phyloP scores from a whole-genome alignment of 2,888 invertebrate genomes.

The Quadroppia sp. region DNA sequence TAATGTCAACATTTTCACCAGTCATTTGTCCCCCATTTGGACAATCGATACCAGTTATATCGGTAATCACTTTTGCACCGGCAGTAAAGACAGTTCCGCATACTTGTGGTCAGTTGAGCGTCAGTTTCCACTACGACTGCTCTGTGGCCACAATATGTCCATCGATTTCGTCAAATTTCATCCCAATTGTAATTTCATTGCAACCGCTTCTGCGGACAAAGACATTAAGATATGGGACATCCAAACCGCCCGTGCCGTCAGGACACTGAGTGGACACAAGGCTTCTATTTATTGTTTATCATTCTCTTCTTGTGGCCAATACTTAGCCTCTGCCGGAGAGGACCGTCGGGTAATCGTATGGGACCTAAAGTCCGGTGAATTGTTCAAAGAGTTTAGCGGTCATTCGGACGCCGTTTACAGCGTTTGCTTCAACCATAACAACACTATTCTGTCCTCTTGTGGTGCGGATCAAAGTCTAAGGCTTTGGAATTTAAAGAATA shows the following conservation, averaged over 20 bases:
- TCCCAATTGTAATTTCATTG: conserved; percentile 82
- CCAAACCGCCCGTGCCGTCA: conserved; percentile 69
- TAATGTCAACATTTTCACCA: conserved; percentile 68
- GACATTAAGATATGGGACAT: conserved; percentile 82
- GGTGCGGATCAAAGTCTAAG: conserved; percentile 64
- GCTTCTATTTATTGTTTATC: conserved; percentile 69
- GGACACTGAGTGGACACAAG: conserved; percentile 73
- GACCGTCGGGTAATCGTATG: conserved; percentile 68
- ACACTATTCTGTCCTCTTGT: conserved; percentile 64
- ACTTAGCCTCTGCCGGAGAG: conserved; percentile 75
- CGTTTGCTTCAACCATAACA: conserved; percentile 62
- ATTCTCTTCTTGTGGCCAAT: conserved; percentile 78
- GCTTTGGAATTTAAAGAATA: conserved; percentile 59
- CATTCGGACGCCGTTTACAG: conserved; percentile 63
- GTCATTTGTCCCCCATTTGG: conserved; percentile 87
- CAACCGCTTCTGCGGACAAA: conserved; percentile 84
- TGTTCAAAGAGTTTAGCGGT: conserved; percentile 63
- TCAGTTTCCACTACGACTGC: conserved; percentile 74
- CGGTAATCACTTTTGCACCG: conserved; percentile 69
- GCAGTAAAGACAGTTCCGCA: conserved; percentile 73
- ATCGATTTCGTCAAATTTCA: conserved; percentile 87
- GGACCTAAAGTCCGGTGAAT: conserved; percentile 65
- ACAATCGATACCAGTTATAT: conserved; percentile 62
- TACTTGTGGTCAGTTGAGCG: conserved; percentile 76
- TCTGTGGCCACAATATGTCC: conserved; percentile 81